Percentiles rank a stretch among this genome's conserved stretches.
phyloP scores from a whole-genome alignment of 2,888 invertebrate genomes.

The Sminthurinus aureus region DNA sequence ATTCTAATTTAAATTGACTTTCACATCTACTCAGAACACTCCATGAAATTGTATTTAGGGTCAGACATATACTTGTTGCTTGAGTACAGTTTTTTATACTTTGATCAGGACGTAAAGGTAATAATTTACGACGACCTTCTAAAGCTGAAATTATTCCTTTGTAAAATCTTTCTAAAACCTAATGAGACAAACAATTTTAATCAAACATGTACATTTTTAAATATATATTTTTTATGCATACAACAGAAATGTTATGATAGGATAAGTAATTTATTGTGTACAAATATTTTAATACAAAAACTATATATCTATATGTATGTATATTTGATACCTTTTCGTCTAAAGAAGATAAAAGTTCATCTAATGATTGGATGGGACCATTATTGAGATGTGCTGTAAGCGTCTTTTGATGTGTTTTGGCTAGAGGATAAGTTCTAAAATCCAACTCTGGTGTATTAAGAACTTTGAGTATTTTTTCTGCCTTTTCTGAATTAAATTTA shows the following conservation, averaged over 20 bases:
- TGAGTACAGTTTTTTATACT: conserved; percentile 25
- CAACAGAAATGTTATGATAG: too few relatives aligned
- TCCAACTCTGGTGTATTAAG: conserved; percentile 42
- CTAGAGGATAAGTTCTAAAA: conserved; percentile 38
- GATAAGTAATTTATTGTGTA: too few relatives aligned
- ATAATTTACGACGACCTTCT: neutral
- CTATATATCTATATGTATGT: too few relatives aligned
- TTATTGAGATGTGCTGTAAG: conserved; percentile 33
- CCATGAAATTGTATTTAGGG: conserved; percentile 45
- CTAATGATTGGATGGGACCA: conserved; percentile 19
- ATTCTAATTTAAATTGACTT: conserved; percentile 27
- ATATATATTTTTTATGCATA: neutral
- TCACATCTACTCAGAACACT: conserved; percentile 35
- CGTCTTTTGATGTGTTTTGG: conserved; percentile 35
- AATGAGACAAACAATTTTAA: neutral
- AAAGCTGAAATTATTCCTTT: neutral
- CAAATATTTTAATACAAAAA: neutral
- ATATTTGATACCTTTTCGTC: conserved; percentile 35
- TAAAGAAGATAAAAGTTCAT: conserved; percentile 30
- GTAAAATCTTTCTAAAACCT: conserved; percentile 26
- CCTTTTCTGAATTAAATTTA: conserved; percentile 30
- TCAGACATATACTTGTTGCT: conserved; percentile 47
- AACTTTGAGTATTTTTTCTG: conserved; percentile 36
- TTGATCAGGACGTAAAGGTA: conserved; percentile 1
- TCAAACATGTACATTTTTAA: neutral